Conservation (phyloP, 2,113 vertebrate species). For the Grammomys surdaster region DNA sequence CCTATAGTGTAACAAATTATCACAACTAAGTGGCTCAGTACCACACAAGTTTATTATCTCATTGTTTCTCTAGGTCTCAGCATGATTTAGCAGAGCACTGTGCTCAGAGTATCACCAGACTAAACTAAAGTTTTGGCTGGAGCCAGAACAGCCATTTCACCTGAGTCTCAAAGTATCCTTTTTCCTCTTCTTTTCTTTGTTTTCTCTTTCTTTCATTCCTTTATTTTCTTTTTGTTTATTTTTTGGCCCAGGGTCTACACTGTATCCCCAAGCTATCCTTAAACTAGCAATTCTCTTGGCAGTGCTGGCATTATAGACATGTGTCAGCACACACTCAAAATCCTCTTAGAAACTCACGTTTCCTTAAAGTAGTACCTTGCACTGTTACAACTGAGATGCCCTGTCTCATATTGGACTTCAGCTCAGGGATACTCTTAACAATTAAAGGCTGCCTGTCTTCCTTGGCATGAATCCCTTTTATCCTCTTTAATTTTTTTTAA, state of each 20-base stretch:
- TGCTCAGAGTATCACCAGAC: neutral
- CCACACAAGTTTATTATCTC: constrained; percentile 2
- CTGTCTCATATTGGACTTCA: neutral
- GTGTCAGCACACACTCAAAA: neutral
- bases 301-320: neutral
- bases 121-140: neutral
- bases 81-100: neutral
- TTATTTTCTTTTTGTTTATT: neutral
- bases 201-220: neutral
- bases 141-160: neutral
- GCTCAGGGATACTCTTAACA: neutral
- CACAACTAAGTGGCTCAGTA: constrained; percentile 15
- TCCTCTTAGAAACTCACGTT: neutral
- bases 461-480: neutral
- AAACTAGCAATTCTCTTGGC: neutral
- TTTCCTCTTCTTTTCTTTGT: neutral
- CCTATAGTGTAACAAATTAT: neutral
- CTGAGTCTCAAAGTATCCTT: neutral
- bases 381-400: neutral
- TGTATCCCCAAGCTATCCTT: neutral
- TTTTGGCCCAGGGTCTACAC: neutral
- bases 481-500: constrained; percentile 1
- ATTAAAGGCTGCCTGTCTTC: neutral
- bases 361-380: neutral
- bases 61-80: neutral